Evolutionary conservation across 2,888 invertebrate species (phyloP), one percentile per base, ranked within the genome.

Genomic region (Yponomeuta sedellus): DNA sequence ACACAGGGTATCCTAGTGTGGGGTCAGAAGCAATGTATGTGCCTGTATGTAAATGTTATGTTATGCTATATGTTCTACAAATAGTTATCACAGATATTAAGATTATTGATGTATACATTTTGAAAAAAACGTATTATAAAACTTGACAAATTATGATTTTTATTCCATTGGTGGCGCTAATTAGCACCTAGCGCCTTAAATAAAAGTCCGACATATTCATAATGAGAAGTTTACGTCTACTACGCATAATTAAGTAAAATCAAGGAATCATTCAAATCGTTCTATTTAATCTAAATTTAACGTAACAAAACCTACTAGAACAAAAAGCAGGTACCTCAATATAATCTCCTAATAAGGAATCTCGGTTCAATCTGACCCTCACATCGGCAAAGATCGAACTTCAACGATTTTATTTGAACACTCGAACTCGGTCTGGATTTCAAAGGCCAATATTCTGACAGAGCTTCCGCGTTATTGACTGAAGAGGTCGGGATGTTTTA

Each of bases 321-420:
- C 59, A 22, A 59, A 22, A 59, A 22, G 64, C 66, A 69, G 70
- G 72, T 70, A 71, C 65, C 70, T 34, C 65, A 28, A 40, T 0
- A 44, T 44, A 34, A 64, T n/a, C 61, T 22, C 25, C 12, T 44
- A 44, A 44, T 44, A 44, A 44, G 44, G 10, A 44, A 2, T 8
- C 44, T 52, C 44, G 12, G 44, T 52, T 16, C 16, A 52, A 52
- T 52, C 44, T 12, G 44, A 52, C 44, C 44, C 44, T 52, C 6
- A 8, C 44, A 16, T 52, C 3, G 44, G 44, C 3, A 2, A 52
- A 2, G 44, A 52, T 52, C 44, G 44, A 12, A 52, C 44, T 52
- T 52, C 16, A 52, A 16, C 44, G 44, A 52, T 52, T 34, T 34
- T 52, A 52, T 52, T 52, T 52, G 44, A 16, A 52, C 16, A 52